Percentiles rank a stretch among this genome's conserved stretches.
These are phyloP conservation scores for Dendroctonus ponderosae DNA, from an alignment of 1,140 invertebrate species.

Conservation along the genomic window DNA sequence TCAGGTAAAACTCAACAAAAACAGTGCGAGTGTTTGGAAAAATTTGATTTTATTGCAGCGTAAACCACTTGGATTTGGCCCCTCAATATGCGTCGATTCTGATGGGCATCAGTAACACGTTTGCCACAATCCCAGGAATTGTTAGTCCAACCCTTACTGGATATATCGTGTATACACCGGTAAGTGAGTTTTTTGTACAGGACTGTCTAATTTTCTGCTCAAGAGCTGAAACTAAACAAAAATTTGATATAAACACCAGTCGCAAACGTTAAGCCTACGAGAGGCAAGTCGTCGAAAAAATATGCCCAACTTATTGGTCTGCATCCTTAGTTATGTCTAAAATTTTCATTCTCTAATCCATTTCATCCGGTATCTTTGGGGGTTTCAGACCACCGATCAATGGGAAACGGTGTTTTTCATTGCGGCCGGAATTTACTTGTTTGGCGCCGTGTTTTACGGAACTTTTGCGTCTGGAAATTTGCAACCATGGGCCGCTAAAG, in stretches of 20 bases:
- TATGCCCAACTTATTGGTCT: no score
- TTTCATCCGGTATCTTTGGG: neutral
- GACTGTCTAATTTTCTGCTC: no score
- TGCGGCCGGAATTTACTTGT: constrained; percentile 71
- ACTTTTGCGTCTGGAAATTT: constrained; percentile 76
- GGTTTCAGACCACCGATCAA: constrained; percentile 61
- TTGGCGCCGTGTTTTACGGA: constrained; percentile 78
- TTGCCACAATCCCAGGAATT: constrained; percentile 87
- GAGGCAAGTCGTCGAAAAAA: no score
- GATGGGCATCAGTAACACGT: constrained; percentile 86
- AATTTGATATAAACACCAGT: neutral
- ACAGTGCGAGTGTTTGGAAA: neutral
- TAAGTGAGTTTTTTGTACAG: constrained; percentile 5
- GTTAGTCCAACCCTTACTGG: constrained; percentile 80
- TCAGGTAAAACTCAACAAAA: constrained; percentile 58
- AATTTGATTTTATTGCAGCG: constrained; percentile 55
- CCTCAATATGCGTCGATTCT: constrained; percentile 77
- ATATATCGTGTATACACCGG: constrained; percentile 60
- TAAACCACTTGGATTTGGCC: constrained; percentile 86
- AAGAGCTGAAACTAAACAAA: no score
- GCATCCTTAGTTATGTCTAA: no score
- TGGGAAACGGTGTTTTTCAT: constrained; percentile 87
- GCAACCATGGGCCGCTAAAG: constrained; percentile 66
- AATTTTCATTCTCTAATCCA: neutral
- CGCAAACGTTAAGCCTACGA: neutral